Percentiles rank a stretch among this genome's conserved stretches.
phyloP scores from a whole-genome alignment of 2,888 invertebrate species.

The Atrina japonica region DNA sequence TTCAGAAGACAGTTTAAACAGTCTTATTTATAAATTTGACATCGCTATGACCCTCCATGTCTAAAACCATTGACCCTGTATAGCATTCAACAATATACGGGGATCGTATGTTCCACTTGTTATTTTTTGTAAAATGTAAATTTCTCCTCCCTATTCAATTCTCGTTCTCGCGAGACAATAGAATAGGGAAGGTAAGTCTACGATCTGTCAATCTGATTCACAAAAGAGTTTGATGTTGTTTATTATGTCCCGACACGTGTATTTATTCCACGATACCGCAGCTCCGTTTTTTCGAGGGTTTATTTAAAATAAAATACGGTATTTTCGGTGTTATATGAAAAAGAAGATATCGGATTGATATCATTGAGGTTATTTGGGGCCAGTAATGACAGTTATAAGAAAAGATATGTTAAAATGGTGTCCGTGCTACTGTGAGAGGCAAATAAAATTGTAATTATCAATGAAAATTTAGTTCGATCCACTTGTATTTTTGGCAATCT shows the following conservation, averaged over 20 bases:
- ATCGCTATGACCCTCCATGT: constrained; percentile 34
- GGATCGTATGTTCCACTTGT: constrained; percentile 17
- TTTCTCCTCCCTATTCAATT: constrained; percentile 46
- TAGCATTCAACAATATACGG: background rate
- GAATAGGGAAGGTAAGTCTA: constrained; percentile 22
- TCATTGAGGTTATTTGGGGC: too few species aligned
- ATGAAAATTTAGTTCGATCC: too few species aligned
- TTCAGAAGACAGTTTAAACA: constrained; percentile 33
- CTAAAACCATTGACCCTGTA: background rate
- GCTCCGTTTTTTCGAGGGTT: too few species aligned
- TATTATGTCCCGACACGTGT: constrained; percentile 32
- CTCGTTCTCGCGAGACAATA: constrained; percentile 33
- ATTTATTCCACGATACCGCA: background rate
- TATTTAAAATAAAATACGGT: too few species aligned
- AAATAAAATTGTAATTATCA: too few species aligned
- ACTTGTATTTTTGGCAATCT: too few species aligned
- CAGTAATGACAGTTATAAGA: too few species aligned
- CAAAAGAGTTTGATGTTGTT: constrained; percentile 28
- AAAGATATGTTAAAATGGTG: too few species aligned
- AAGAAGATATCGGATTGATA: too few species aligned
- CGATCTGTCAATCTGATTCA: constrained; percentile 39
- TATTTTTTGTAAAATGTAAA: constrained; percentile 39
- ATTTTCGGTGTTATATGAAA: too few species aligned
- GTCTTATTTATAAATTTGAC: constrained; percentile 37
- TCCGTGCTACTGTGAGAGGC: too few species aligned